Evolutionary conservation across 2,113 vertebrate species (phyloP).

Genomic region (Hippocampus guttulatus): DNA sequence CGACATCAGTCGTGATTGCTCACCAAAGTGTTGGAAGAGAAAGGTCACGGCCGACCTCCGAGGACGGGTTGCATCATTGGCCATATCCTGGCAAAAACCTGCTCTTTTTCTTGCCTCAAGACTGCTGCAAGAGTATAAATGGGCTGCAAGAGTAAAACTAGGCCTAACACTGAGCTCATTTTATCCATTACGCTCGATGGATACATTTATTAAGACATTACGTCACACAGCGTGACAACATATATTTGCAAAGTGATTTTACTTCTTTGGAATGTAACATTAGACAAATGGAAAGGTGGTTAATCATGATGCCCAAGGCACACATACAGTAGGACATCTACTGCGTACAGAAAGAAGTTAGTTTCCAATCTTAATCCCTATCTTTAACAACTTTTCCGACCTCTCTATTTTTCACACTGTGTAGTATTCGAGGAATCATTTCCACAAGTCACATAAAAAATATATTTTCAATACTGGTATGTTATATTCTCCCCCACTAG

Average conservation of each 20-base stretch:
- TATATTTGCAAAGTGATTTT: not conserved
- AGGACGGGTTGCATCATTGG: not conserved
- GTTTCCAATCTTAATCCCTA: no score
- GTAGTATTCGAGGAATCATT: no score
- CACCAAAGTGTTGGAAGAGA: not conserved
- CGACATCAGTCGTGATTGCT: conserved; percentile 13
- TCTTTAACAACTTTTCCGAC: no score
- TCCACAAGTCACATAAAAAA: no score
- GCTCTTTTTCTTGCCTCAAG: not conserved
- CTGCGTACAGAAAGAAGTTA: no score
- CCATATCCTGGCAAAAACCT: not conserved
- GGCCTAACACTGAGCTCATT: not conserved
- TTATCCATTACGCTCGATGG: not conserved
- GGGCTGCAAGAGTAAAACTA: not conserved
- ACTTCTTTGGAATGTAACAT: not conserved
- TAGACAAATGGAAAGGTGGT: no score
- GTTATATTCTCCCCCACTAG: no score
- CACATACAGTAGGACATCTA: no score
- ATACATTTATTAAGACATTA: not conserved
- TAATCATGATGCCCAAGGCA: no score
- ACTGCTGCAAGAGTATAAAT: not conserved
- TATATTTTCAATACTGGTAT: no score
- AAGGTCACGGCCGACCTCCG: conserved; percentile 1
- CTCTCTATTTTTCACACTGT: no score
- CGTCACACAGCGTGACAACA: not conserved